These are phyloP conservation scores for Epistrophella euchroma DNA, from an alignment of 2,888 invertebrate species.

Conservation along the genomic window DNA sequence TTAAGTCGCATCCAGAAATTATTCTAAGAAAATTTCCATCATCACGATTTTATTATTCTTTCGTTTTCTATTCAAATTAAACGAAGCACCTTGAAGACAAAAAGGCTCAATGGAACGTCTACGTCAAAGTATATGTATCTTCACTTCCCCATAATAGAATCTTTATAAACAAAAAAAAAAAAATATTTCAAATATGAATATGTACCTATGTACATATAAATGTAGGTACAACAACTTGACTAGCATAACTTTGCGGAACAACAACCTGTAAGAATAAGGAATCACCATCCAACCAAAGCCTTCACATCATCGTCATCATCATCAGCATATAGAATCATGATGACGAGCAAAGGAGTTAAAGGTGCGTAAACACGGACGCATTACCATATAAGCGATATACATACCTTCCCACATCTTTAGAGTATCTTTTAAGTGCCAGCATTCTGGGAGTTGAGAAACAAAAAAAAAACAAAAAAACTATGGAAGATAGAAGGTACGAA, in stretches of 20 bases:
- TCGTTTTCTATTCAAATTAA: constrained; percentile 68
- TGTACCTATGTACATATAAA: background rate
- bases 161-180: constrained; percentile 27
- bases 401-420: constrained; percentile 60
- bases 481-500: constrained; percentile 4
- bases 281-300: constrained; percentile 18
- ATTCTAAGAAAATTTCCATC: constrained; percentile 71
- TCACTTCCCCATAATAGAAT: constrained; percentile 43
- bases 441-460: constrained; percentile 16
- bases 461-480: background rate
- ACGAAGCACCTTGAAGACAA: constrained; percentile 68
- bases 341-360: constrained; percentile 69
- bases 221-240: background rate
- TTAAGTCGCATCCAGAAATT: constrained; percentile 59
- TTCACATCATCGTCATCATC: constrained; percentile 9
- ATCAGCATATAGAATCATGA: constrained; percentile 18
- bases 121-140: constrained; percentile 31
- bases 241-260: constrained; percentile 6
- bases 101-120: constrained; percentile 48
- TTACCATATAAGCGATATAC: constrained; percentile 61
- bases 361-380: constrained; percentile 74
- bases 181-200: constrained; percentile 21
- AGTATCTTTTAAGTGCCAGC: constrained; percentile 54
- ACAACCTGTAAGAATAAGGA: constrained; percentile 49
- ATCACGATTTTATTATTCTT: constrained; percentile 50